These are phyloP conservation scores for Elegia similella DNA, from an alignment of 2,888 invertebrate species.

Conservation along the genomic window DNA sequence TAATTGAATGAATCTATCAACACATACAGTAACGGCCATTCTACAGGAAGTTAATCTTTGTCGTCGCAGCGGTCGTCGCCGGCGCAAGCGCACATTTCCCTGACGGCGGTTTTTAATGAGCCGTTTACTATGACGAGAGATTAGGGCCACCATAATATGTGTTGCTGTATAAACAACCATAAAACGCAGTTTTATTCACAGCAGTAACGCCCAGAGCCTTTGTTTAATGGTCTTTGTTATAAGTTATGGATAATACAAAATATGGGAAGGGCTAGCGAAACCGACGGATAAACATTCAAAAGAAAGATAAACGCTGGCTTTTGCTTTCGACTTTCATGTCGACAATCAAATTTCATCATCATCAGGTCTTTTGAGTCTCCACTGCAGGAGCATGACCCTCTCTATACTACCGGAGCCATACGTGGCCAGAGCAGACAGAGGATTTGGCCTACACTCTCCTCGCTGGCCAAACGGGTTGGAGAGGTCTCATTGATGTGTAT, in stretches of 20 bases:
- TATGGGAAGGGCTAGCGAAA: neutral
- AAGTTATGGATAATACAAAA: neutral
- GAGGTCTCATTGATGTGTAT: too few relatives aligned
- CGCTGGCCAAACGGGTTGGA: too few relatives aligned
- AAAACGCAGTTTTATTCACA: slow-evolving; percentile 38
- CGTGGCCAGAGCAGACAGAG: too few relatives aligned
- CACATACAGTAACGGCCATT: neutral
- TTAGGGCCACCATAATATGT: slow-evolving; percentile 36
- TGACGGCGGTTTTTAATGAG: slow-evolving; percentile 67
- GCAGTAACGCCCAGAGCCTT: slow-evolving; percentile 4
- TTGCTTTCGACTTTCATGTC: neutral
- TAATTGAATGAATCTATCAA: too few relatives aligned
- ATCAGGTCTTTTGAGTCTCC: too few relatives aligned
- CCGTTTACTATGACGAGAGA: slow-evolving; percentile 59
- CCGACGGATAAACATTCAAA: neutral
- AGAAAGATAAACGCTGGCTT: neutral
- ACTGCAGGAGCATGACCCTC: too few relatives aligned
- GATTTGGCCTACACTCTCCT: too few relatives aligned
- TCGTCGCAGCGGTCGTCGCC: slow-evolving; percentile 24
- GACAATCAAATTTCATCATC: too few relatives aligned
- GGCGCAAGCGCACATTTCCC: slow-evolving; percentile 44
- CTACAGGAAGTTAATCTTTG: slow-evolving; percentile 18
- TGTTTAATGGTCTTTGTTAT: slow-evolving; percentile 5
- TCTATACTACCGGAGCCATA: too few relatives aligned
- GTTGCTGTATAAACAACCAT: slow-evolving; percentile 48